These are phyloP conservation scores for Brachionus paranguensis DNA, from an alignment of 1,140 invertebrate genomes.

Conservation along the genomic window DNA sequence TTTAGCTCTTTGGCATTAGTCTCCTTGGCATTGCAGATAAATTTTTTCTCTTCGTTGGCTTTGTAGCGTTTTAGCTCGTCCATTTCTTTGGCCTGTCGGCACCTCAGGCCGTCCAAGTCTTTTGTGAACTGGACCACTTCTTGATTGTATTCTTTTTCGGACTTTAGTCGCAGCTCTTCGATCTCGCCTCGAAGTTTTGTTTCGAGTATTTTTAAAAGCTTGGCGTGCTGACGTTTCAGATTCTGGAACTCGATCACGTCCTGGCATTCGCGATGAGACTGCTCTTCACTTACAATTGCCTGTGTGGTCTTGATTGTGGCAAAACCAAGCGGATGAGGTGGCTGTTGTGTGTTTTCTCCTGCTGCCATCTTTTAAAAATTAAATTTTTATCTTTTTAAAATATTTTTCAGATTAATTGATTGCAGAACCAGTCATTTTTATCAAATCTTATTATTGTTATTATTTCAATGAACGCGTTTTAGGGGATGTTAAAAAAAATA, in stretches of 20 bases:
- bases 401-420: background rate
- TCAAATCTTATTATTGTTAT: too few relatives aligned
- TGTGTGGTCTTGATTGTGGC: conserved; percentile 38
- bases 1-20: conserved; percentile 83
- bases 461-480: too few relatives aligned
- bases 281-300: conserved; percentile 38
- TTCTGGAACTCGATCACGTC: conserved; percentile 37
- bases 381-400: background rate
- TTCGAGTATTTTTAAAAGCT: conserved; percentile 62
- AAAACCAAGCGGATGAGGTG: conserved; percentile 8
- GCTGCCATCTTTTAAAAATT: background rate
- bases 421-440: too few relatives aligned
- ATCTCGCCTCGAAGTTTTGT: conserved; percentile 87
- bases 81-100: conserved; percentile 79
- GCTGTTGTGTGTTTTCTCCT: background rate
- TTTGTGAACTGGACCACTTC: conserved; percentile 80
- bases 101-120: conserved; percentile 81
- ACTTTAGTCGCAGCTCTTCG: conserved; percentile 84
- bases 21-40: conserved; percentile 80
- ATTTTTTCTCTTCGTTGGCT: conserved; percentile 73
- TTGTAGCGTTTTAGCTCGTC: conserved; percentile 56
- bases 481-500: too few relatives aligned
- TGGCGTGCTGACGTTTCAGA: conserved; percentile 20
- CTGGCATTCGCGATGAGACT: conserved; percentile 30
- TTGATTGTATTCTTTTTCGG: conserved; percentile 94